phyloP scores from a whole-genome alignment of 1,140 invertebrate genomes.

The Drosophila lowei region DNA sequence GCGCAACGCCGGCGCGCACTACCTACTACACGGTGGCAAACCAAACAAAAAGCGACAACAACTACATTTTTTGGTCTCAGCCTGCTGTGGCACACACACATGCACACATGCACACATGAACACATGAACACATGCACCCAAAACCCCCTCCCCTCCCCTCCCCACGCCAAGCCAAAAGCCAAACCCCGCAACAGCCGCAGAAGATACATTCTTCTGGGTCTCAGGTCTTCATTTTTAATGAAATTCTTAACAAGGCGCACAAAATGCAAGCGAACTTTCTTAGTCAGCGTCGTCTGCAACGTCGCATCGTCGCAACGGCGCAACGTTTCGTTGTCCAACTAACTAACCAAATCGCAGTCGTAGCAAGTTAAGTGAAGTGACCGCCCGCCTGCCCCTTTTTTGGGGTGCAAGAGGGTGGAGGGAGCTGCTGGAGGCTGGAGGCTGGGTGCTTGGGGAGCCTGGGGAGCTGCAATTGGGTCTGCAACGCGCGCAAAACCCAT shows the following conservation, averaged over 20 bases:
- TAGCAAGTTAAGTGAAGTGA: conserved; percentile 66
- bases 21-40: conserved; percentile 78
- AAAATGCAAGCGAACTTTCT: conserved; percentile 59
- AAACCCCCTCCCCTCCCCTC: too few relatives aligned
- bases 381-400: conserved; percentile 75
- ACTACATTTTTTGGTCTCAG: conserved; percentile 76
- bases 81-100: conserved; percentile 34
- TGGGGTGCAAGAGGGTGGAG: neutral
- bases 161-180: too few relatives aligned
- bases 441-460: conserved; percentile 18
- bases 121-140: conserved; percentile 14
- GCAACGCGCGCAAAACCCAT: conserved; percentile 31
- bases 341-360: conserved; percentile 77
- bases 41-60: conserved; percentile 77
- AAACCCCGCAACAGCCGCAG: conserved; percentile 6
- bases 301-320: conserved; percentile 10
- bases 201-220: conserved; percentile 77
- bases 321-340: conserved; percentile 50
- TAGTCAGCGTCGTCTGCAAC: conserved; percentile 25
- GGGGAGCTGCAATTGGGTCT: conserved; percentile 55
- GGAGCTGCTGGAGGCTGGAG: conserved; percentile 25
- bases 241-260: conserved; percentile 82
- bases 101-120: conserved; percentile 14
- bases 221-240: conserved; percentile 82
- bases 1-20: conserved; percentile 75